A percentile compares a stretch with the other conserved stretches of the same genome.
phyloP scores from a whole-genome alignment of 2,888 invertebrate species.

The Belgica antarctica region DNA sequence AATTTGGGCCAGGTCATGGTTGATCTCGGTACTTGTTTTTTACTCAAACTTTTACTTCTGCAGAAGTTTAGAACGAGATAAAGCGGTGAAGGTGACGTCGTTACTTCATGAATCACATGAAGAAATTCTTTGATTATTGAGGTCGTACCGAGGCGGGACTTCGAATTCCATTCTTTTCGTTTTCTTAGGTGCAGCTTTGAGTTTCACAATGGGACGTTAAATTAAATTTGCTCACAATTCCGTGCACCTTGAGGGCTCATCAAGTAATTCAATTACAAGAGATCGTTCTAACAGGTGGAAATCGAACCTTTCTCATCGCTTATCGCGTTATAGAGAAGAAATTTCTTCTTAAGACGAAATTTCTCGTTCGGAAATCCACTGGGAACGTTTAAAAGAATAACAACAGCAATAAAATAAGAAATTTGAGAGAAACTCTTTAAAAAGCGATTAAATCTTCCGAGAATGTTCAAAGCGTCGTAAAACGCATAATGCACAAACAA shows the following conservation, averaged over 20 bases:
- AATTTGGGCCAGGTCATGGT: conserved; percentile 15
- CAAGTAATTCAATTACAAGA: not conserved
- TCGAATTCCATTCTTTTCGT: no score
- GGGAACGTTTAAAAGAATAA: not conserved
- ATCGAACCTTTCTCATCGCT: no score
- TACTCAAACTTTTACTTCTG: not conserved
- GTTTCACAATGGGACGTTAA: not conserved
- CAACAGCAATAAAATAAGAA: not conserved
- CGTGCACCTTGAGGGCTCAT: not conserved
- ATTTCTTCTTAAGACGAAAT: no score
- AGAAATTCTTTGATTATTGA: no score
- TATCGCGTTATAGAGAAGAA: no score
- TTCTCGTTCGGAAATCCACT: no score
- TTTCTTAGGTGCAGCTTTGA: no score
- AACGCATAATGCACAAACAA: not conserved
- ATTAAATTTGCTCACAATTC: not conserved
- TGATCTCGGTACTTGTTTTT: not conserved
- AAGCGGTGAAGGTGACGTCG: no score
- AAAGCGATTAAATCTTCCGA: not conserved
- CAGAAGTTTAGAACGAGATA: no score
- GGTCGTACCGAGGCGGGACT: no score
- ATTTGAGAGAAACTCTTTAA: not conserved
- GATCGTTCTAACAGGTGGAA: not conserved
- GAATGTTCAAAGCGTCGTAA: not conserved
- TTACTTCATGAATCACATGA: no score